Base-by-base conservation (phyloP, 2,113 vertebrate genomes). In the Psittacula cyanocephala region DNA sequence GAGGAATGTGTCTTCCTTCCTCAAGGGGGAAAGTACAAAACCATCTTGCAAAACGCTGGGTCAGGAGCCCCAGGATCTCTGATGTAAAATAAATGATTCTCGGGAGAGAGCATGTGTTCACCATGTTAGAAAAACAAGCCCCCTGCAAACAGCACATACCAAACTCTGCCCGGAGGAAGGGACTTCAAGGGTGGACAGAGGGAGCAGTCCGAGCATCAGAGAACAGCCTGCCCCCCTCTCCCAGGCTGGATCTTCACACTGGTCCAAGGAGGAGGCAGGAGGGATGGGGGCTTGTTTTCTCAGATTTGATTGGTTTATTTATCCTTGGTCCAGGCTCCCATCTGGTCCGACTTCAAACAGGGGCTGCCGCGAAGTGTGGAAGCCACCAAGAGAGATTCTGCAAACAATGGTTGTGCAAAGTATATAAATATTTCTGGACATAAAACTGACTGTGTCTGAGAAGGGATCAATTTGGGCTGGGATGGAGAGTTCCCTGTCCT, bases 41-140 rank as follows among this genome's bases (percentile, higher is more conserved):
- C 91, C 94, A 96, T 96, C 96, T 97, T 97, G 93, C 89, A 97
- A 87, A 83, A 82, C 70, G 75, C 88, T 91, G 69, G 80, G 91
- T 92, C 88, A 96, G 93, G 88, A 97, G 89, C 96, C 89, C 92
- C 96, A 96, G 97, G 98, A 98, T 98, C 97, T 97, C 97, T 91
- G 97, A 98, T 98, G 98, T 98, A 98, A 99, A 99, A 99, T 98
- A 98, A 98, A 97, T 98, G 97, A 97, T 97, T 97, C 97, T 98
- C 98, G 94, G 97, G 97, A 98, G 98, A 98, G 93, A 98, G 98
- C 99, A 99, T 99, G 98, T 99, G 99, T 98, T 99, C 98, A 97
- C 98, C 98, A 99, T 98, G 98, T 99, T 99, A 98, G 80, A 98
- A 98, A 98, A 99, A 99, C 98, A 99, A 96, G 47, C 94, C 97